Percentiles rank a stretch among this genome's conserved stretches.
phyloP scores from a whole-genome alignment of 2,113 vertebrate species.

The Athene noctua region DNA sequence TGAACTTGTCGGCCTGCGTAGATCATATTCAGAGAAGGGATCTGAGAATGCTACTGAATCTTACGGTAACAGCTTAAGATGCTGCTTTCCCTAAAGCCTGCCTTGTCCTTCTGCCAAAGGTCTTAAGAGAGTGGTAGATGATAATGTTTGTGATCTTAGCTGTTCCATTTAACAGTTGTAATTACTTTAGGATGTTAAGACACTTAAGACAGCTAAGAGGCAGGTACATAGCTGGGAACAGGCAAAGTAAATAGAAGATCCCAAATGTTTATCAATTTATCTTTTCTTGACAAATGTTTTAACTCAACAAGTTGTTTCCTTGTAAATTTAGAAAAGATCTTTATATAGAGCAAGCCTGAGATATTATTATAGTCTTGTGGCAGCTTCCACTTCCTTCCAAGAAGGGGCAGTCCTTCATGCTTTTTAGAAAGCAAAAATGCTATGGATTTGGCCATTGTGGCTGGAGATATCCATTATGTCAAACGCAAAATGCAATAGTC shows the following conservation, averaged over 20 bases:
- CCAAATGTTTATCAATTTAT: neutral
- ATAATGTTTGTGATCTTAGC: neutral
- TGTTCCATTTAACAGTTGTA: neutral
- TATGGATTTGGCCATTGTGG: neutral
- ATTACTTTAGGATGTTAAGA: neutral
- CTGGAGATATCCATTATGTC: neutral
- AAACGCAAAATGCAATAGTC: constrained; percentile 25
- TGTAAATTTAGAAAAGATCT: neutral
- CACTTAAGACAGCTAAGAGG: neutral
- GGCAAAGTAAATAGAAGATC: neutral
- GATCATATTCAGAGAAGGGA: neutral
- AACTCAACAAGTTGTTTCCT: neutral
- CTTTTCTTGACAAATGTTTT: neutral
- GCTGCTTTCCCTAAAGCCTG: neutral
- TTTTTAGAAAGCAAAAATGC: constrained; percentile 15
- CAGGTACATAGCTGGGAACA: neutral
- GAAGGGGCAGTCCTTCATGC: neutral
- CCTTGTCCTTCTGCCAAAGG: neutral
- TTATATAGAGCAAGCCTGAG: neutral
- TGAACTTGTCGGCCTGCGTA: neutral
- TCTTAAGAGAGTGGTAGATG: neutral
- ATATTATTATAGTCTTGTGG: neutral
- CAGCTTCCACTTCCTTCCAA: neutral
- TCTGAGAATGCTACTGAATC: neutral
- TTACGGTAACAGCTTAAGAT: neutral